Conservation (phyloP, 2,113 vertebrate genomes). For the Aphyosemion australe region DNA sequence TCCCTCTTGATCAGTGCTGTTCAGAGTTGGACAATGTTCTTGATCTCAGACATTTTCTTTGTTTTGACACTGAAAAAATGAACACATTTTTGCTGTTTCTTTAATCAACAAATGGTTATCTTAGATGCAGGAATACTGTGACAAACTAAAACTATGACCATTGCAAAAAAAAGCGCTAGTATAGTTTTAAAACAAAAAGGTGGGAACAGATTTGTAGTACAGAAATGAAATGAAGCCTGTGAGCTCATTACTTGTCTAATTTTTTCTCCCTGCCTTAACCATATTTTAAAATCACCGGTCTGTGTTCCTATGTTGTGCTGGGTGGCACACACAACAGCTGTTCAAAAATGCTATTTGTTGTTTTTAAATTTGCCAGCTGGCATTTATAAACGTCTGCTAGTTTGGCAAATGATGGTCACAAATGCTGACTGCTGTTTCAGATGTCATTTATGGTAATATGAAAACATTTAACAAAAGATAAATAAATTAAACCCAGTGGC, state of each 20-base stretch:
- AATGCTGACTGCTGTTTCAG: background rate
- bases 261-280: background rate
- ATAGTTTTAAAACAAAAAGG: background rate
- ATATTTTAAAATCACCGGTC: background rate
- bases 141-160: background rate
- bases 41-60: background rate
- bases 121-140: background rate
- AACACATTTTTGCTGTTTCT: background rate
- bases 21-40: too few relatives aligned
- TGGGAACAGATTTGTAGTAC: background rate
- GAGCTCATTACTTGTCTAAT: background rate
- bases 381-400: background rate
- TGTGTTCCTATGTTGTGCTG: background rate
- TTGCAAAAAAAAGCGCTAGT: background rate
- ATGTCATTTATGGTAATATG: background rate
- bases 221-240: background rate
- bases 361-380: slow-evolving; percentile 4
- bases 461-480: background rate
- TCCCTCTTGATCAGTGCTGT: background rate
- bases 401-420: background rate
- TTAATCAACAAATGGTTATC: background rate
- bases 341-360: background rate
- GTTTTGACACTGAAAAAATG: background rate
- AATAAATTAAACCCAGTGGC: background rate
- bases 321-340: background rate